Evolutionary conservation across 2,113 vertebrate genomes (phyloP), one percentile per base, ranked within the genome.

Genomic region (Ailurus styani): DNA sequence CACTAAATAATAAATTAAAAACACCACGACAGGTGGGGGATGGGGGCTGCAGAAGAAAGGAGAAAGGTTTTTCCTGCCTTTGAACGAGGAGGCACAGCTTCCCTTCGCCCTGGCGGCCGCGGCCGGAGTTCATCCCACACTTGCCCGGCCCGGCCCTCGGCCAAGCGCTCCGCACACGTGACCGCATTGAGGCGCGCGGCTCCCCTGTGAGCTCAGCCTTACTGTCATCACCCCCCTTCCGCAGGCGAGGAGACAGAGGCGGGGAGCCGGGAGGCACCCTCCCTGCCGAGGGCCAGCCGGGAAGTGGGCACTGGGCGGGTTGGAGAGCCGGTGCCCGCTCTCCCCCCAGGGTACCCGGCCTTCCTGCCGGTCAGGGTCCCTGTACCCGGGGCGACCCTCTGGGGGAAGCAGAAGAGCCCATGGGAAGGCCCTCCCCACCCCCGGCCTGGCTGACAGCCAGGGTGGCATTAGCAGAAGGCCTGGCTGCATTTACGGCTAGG

Each of bases 341-440:
- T 23, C 27, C 25, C 0, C 5, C 15, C 2, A 15, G 20, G 70
- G 20, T 5, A 25, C 37, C 21, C 0, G 2, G 88, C 25, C 2
- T 27, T 7, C 37, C 29, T 7, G 14, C 8, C 40, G 93, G 29
- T 7, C 87, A 8, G 12, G 64, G 47, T 12, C 54, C n/a, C 29
- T 37, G 3, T 12, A 12, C 5, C 6, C 14, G 4, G 54, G 72
- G n/a, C 4, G 3, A 52, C 6, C 9, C 4, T 37, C 15, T 2
- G 47, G 64, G 34, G 45, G 6, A 29, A 31, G n/a, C 0, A 0
- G 15, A 27, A 31, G 77, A 60, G 60, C 47, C n/a, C 8, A 8
- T 7, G 17, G 18, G 57, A 34, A 68, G 18, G 40, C 23, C n/a
- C 18, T 20, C 34, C 66, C 34, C 66, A 0, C 34, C 34, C 66